These are phyloP conservation scores for Agriotes lineatus DNA, from an alignment of 2,888 invertebrate genomes.

Conservation along the genomic window DNA sequence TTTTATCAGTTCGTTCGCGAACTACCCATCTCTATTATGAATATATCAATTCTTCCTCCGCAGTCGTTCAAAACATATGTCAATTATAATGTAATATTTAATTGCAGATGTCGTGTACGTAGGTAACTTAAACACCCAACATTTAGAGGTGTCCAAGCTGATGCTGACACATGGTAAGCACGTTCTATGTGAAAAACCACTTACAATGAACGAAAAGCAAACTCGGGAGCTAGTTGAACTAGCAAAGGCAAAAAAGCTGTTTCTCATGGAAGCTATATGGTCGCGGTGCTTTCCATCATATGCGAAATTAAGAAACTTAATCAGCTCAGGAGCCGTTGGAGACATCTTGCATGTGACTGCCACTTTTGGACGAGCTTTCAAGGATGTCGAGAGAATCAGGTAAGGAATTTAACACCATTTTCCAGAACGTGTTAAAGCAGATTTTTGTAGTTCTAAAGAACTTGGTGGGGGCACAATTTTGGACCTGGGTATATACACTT, in stretches of 20 bases:
- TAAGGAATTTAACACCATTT: no score
- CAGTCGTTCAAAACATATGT: no score
- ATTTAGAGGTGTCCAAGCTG: constrained; percentile 76
- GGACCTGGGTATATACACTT: constrained; percentile 81
- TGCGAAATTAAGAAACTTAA: constrained; percentile 74
- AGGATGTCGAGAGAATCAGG: constrained; percentile 70
- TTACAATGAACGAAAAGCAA: constrained; percentile 84
- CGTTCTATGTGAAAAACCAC: constrained; percentile 91
- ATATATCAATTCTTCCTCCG: no score
- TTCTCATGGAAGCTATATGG: constrained; percentile 92
- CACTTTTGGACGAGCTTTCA: constrained; percentile 76
- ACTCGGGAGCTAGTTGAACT: constrained; percentile 75
- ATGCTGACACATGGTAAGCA: constrained; percentile 86
- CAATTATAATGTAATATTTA: no score
- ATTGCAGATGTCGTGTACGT: constrained; percentile 86
- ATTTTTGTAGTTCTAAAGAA: constrained; percentile 54
- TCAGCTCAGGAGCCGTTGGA: constrained; percentile 76
- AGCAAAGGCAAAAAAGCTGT: constrained; percentile 79
- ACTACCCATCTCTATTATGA: no score
- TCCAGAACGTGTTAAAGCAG: no score
- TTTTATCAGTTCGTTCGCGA: no score
- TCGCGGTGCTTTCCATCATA: constrained; percentile 86
- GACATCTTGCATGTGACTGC: constrained; percentile 77
- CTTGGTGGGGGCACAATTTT: constrained; percentile 84
- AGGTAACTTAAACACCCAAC: constrained; percentile 81